These are phyloP conservation scores for Microcebus murinus DNA, from an alignment of 2,113 vertebrate species.

Conservation along the genomic window DNA sequence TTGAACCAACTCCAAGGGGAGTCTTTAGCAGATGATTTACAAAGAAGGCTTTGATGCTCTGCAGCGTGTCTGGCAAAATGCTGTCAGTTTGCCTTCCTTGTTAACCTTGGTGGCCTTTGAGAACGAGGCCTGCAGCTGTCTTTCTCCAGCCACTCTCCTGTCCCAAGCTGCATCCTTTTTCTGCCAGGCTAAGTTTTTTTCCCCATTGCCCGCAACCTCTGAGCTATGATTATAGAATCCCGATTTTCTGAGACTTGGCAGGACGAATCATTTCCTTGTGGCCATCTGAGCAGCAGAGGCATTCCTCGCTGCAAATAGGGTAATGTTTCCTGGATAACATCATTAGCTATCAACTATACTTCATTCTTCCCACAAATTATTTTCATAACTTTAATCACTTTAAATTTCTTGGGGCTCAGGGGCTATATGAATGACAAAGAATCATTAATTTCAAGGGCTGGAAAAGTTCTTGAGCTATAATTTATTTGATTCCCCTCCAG, in stretches of 20 bases:
- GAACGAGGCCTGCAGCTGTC: slow-evolving; percentile 57
- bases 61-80: not conserved
- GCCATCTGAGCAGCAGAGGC: not conserved
- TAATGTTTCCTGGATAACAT: not conserved
- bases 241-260: not conserved
- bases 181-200: not conserved
- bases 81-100: slow-evolving; percentile 56
- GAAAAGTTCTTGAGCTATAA: not conserved
- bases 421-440: not conserved
- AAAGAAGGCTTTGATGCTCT: slow-evolving; percentile 66
- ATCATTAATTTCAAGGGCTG: not conserved
- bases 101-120: slow-evolving; percentile 70
- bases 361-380: not conserved
- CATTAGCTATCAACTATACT: not conserved
- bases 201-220: not conserved
- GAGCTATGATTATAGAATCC: not conserved
- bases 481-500: not conserved
- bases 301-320: not conserved
- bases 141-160: not conserved
- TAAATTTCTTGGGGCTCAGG: not conserved
- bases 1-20: slow-evolving; percentile 66
- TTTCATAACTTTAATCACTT: slow-evolving; percentile 21
- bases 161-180: not conserved
- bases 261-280: not conserved
- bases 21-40: slow-evolving; percentile 68